These are phyloP conservation scores for Malurus leucopterus DNA, from an alignment of 2,797 vertebrate genomes.

Conservation along the genomic window DNA sequence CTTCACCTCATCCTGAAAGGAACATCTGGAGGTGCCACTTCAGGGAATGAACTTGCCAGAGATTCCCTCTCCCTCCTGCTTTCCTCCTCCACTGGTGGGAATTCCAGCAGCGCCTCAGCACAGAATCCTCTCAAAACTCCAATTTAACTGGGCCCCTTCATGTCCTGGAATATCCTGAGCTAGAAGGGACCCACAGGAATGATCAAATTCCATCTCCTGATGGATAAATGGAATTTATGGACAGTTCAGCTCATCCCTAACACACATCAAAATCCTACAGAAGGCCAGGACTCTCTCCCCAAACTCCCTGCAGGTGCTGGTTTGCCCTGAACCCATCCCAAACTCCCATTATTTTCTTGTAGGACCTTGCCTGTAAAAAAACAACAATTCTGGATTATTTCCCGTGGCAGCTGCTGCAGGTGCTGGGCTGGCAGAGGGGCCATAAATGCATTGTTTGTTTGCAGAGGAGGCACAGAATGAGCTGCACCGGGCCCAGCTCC, in stretches of 20 bases:
- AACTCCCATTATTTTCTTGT: neutral
- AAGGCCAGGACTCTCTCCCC: neutral
- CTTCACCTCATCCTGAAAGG: too few species aligned
- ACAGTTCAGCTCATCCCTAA: neutral
- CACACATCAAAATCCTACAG: neutral
- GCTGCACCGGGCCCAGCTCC: neutral
- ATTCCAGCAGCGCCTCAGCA: neutral
- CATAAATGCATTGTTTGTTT: neutral
- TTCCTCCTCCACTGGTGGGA: neutral
- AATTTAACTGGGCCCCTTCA: neutral
- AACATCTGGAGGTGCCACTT: too few species aligned
- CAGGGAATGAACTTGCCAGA: neutral
- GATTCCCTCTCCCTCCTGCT: neutral
- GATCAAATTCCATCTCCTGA: fast-evolving
- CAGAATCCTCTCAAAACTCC: neutral
- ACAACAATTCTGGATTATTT: neutral
- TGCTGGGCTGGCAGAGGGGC: neutral
- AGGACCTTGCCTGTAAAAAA: neutral
- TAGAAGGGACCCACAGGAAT: too few species aligned
- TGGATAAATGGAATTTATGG: neutral
- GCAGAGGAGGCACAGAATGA: neutral
- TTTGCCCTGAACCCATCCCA: neutral
- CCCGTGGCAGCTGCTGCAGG: neutral
- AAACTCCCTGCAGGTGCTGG: neutral
- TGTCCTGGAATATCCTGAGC: neutral